phyloP scores from a whole-genome alignment of 1,140 invertebrate genomes.

The Tenebrio molitor region DNA sequence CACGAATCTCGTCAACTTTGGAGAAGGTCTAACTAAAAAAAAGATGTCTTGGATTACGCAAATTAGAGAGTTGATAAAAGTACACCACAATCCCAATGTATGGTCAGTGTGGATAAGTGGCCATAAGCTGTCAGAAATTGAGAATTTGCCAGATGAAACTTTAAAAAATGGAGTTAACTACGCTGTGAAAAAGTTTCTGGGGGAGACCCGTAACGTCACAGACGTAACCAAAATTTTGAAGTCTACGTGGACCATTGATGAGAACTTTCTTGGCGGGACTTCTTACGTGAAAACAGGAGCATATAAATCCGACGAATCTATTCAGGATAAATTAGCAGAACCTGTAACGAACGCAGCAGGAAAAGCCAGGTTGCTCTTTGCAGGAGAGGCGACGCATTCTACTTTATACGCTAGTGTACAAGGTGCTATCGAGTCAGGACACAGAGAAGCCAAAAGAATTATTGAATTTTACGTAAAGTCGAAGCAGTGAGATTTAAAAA shows the following conservation, averaged over 20 bases:
- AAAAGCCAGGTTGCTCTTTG: conserved; percentile 74
- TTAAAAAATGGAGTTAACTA: background rate
- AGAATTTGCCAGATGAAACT: conserved; percentile 27
- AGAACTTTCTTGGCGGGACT: background rate
- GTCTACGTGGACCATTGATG: background rate
- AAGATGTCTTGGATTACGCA: conserved; percentile 26
- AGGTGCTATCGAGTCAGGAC: conserved; percentile 84
- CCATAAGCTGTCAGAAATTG: conserved; percentile 49
- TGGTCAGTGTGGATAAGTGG: conserved; percentile 51
- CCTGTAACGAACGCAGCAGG: conserved; percentile 25
- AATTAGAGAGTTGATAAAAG: background rate
- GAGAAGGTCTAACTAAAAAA: conserved; percentile 1
- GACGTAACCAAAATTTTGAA: background rate
- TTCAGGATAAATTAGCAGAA: background rate
- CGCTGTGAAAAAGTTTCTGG: background rate
- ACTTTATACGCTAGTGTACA: conserved; percentile 82
- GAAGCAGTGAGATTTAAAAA: too few relatives aligned
- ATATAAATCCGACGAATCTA: background rate
- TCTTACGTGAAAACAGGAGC: background rate
- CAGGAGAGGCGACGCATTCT: conserved; percentile 80
- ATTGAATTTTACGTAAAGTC: too few relatives aligned
- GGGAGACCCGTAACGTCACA: background rate
- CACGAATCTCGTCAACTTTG: background rate
- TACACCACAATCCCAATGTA: conserved; percentile 48
- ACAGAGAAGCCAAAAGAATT: conserved; percentile 80